Evolutionary conservation across 2,888 invertebrate species (phyloP).

Genomic region (Apamea sordens): DNA sequence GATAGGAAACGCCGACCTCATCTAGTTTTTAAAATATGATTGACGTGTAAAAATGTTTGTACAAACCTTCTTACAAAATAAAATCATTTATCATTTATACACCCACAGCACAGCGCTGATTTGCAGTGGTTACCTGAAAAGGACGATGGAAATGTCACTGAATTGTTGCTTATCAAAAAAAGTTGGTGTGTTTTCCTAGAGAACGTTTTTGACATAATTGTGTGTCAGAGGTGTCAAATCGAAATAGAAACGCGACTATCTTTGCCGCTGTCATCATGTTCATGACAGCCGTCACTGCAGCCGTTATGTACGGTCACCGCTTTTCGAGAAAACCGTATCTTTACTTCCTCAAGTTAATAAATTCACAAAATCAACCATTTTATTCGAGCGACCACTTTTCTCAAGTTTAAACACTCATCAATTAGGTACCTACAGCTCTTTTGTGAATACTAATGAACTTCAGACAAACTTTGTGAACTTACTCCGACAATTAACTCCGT

Average conservation of each 20-base stretch:
- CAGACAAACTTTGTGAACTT: constrained; percentile 19
- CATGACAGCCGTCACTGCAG: background rate
- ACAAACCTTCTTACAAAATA: no score
- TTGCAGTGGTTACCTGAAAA: no score
- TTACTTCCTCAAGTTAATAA: constrained; percentile 9
- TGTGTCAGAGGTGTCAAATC: no score
- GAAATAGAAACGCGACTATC: no score
- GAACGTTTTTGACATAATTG: no score
- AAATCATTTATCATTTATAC: no score
- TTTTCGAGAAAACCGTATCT: background rate
- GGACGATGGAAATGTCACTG: background rate
- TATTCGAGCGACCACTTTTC: background rate
- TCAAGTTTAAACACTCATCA: constrained; percentile 15
- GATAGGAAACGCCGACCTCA: no score
- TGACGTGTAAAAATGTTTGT: no score
- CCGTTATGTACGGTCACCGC: background rate
- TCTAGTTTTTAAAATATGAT: no score
- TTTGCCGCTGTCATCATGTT: background rate
- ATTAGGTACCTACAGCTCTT: constrained; percentile 22
- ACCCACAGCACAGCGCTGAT: no score
- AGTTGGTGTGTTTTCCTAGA: background rate
- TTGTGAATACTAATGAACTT: constrained; percentile 41
- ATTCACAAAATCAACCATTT: constrained; percentile 30
- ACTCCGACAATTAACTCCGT: constrained; percentile 20
- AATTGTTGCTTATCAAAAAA: background rate